These are phyloP conservation scores for Phoxinus phoxinus DNA, from an alignment of 2,113 vertebrate genomes.

Conservation along the genomic window DNA sequence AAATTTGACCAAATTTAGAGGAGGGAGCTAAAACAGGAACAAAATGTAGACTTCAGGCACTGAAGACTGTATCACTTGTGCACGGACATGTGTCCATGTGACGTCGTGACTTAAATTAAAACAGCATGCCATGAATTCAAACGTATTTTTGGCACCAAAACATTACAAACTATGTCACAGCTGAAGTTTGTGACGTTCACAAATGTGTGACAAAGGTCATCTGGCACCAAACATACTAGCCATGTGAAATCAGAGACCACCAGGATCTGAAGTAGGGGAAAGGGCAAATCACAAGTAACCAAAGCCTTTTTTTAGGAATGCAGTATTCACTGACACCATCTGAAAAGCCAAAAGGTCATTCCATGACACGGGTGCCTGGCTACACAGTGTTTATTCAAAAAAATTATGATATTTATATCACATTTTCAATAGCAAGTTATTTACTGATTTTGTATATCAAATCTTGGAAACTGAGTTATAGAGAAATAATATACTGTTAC, in stretches of 20 bases:
- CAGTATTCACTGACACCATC: not conserved
- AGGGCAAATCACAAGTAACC: slow-evolving; percentile 16
- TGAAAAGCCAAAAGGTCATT: not conserved
- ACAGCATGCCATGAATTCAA: not conserved
- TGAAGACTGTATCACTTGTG: not conserved
- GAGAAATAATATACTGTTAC: not conserved
- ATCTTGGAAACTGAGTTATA: not conserved
- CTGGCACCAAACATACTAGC: not conserved
- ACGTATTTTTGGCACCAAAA: not conserved
- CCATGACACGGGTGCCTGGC: not conserved
- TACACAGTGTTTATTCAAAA: not conserved
- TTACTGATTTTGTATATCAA: not conserved
- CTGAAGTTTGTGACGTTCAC: not conserved
- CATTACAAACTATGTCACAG: slow-evolving; percentile 4
- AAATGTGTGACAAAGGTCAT: slow-evolving; percentile 16
- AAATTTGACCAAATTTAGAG: not conserved
- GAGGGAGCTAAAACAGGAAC: not conserved
- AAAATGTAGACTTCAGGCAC: not conserved
- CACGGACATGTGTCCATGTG: not conserved
- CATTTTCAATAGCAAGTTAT: not conserved
- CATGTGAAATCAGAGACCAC: slow-evolving; percentile 21
- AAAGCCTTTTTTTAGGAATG: not conserved
- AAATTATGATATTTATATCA: not conserved
- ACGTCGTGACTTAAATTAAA: not conserved
- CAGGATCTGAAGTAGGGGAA: slow-evolving; percentile 26